Conservation (phyloP, 2,113 vertebrate genomes). For the Anser cygnoides region DNA sequence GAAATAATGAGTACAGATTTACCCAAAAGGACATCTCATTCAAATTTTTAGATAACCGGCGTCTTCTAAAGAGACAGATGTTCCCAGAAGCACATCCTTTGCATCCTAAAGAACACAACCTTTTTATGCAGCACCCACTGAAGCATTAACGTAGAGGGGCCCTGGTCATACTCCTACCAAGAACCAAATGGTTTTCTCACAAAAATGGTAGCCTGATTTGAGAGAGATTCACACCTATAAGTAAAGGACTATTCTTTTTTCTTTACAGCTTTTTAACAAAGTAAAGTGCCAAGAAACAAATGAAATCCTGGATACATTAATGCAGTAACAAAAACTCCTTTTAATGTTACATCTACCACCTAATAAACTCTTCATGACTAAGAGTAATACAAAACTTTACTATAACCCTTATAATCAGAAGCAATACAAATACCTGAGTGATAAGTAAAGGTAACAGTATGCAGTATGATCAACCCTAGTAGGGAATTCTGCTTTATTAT, state of each 20-base stretch:
- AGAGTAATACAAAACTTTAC: background rate
- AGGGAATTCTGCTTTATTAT: background rate
- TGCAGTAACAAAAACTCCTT: background rate
- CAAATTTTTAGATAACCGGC: slow-evolving; percentile 24
- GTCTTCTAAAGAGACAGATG: background rate
- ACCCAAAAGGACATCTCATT: slow-evolving; percentile 33
- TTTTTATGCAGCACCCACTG: background rate
- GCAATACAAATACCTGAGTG: background rate
- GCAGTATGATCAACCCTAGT: background rate
- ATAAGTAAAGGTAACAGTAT: background rate
- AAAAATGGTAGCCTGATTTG: background rate
- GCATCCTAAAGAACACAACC: background rate
- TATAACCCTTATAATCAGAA: background rate
- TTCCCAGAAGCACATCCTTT: background rate
- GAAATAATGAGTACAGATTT: slow-evolving; percentile 25
- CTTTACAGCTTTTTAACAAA: background rate
- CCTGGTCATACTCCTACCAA: background rate
- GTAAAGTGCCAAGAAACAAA: background rate
- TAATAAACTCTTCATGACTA: background rate
- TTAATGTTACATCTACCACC: background rate
- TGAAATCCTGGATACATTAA: background rate
- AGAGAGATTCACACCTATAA: background rate
- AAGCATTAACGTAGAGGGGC: background rate
- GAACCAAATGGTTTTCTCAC: background rate
- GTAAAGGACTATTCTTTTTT: background rate